A percentile compares a stretch with the other conserved stretches of the same genome.
Evolutionary conservation across 2,113 vertebrate species (phyloP).

Genomic region (Eurystomus gularis): DNA sequence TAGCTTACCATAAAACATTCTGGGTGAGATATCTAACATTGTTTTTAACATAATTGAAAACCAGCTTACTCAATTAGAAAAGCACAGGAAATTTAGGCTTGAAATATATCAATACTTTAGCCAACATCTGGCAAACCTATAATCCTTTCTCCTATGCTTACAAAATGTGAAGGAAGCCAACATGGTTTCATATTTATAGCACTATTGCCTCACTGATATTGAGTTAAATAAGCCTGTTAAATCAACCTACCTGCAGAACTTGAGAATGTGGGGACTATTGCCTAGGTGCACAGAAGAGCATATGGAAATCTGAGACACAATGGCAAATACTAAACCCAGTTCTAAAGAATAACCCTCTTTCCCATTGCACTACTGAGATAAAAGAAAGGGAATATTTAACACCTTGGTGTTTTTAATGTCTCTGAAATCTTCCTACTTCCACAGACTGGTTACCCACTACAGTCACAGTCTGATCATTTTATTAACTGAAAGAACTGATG

Average conservation of each 20-base stretch:
- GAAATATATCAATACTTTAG: neutral
- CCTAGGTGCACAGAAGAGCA: neutral
- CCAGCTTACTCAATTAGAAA: neutral
- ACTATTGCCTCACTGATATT: neutral
- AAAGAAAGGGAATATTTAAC: neutral
- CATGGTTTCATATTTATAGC: neutral
- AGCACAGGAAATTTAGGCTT: neutral
- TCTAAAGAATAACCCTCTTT: neutral
- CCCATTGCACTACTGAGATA: neutral
- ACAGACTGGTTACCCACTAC: neutral
- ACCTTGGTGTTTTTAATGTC: neutral
- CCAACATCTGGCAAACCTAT: neutral
- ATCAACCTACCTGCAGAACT: neutral
- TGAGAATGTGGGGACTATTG: neutral
- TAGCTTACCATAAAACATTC: neutral
- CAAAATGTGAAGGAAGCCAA: neutral
- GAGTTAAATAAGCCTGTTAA: neutral
- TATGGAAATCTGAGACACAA: neutral
- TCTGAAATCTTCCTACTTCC: neutral
- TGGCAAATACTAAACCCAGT: neutral
- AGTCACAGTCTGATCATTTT: neutral
- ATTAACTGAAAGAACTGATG: neutral
- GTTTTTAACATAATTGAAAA: neutral
- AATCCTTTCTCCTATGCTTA: neutral
- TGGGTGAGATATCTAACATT: neutral